Conservation (phyloP, 2,113 vertebrate genomes). For the Paradoxurus hermaphroditus region DNA sequence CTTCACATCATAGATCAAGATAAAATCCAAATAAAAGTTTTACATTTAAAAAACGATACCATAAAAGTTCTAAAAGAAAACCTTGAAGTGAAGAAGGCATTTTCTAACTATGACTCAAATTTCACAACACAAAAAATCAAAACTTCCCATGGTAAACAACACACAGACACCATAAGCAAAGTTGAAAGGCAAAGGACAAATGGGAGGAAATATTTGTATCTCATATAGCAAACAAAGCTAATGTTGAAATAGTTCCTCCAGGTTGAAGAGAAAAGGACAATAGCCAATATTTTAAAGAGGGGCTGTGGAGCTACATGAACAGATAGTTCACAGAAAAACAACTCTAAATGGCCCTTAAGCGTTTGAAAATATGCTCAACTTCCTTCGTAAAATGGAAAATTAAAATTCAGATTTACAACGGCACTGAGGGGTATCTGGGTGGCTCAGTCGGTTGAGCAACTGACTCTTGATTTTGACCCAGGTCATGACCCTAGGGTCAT, state of each 20-base stretch:
- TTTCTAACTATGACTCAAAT: neutral
- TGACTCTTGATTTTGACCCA: neutral
- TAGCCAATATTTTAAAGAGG: neutral
- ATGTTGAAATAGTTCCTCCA: neutral
- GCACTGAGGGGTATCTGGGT: neutral
- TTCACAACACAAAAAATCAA: neutral
- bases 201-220: neutral
- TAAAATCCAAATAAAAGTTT: conserved; percentile 10
- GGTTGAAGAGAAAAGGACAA: neutral
- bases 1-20: neutral
- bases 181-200: neutral
- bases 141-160: neutral
- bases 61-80: conserved; percentile 8
- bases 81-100: neutral
- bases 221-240: neutral
- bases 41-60: neutral
- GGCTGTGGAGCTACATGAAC: neutral
- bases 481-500: neutral
- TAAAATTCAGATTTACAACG: neutral
- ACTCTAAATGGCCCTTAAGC: neutral
- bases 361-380: neutral
- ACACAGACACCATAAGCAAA: neutral
- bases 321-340: neutral
- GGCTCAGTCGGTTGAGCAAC: neutral
- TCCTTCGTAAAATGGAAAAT: neutral